Evolutionary conservation across 2,888 invertebrate genomes (phyloP).

Genomic region (Brachypalpus laphriformis): DNA sequence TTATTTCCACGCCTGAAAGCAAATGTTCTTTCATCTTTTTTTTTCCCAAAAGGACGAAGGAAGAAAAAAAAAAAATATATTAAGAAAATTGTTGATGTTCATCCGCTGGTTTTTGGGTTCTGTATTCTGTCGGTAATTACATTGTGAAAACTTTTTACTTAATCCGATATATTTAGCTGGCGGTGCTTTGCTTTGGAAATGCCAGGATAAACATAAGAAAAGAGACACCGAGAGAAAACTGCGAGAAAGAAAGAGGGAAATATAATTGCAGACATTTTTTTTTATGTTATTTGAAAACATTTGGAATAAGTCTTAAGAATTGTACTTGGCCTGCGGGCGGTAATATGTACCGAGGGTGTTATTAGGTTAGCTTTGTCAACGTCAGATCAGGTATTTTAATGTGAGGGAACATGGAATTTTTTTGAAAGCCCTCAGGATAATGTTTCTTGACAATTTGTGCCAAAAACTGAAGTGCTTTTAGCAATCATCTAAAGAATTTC

Average conservation of each 20-base stretch:
- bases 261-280: slow-evolving; percentile 7
- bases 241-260: background rate
- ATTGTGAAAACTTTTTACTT: slow-evolving; percentile 51
- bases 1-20: slow-evolving; percentile 38
- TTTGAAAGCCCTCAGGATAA: background rate
- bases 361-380: background rate
- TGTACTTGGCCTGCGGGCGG: background rate
- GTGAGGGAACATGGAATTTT: background rate
- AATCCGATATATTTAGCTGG: slow-evolving; percentile 38
- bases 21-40: slow-evolving; percentile 11
- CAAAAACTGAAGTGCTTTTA: background rate
- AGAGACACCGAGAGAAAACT: background rate
- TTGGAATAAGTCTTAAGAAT: background rate
- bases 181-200: slow-evolving; percentile 3
- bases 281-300: slow-evolving; percentile 6
- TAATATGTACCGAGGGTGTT: background rate
- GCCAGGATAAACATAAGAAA: background rate
- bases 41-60: background rate
- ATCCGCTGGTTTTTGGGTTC: background rate
- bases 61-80: slow-evolving; percentile 1
- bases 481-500: background rate
- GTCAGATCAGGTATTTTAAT: background rate
- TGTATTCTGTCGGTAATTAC: slow-evolving; percentile 31
- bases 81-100: slow-evolving; percentile 31
- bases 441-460: background rate